A percentile compares a stretch with the other conserved stretches of the same genome.
These are phyloP conservation scores for Theristus sp. DNA, from an alignment of 2,888 invertebrate genomes.

Conservation along the genomic window DNA sequence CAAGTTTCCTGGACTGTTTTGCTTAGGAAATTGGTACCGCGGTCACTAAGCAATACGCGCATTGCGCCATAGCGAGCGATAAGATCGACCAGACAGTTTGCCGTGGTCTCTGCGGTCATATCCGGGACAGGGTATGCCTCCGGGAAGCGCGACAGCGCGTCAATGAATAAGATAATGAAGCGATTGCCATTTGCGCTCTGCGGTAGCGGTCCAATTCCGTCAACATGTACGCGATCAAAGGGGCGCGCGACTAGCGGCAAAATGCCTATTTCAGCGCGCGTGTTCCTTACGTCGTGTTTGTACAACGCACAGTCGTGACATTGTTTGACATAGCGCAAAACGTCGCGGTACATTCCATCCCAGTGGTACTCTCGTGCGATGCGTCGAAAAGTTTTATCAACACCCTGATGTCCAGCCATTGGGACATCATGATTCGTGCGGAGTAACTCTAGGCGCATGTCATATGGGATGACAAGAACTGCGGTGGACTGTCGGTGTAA, in stretches of 20 bases:
- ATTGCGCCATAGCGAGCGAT: not conserved
- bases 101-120: not conserved
- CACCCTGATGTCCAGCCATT: not conserved
- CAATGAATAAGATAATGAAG: not conserved
- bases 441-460: not conserved
- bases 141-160: not conserved
- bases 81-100: not conserved
- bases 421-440: not conserved
- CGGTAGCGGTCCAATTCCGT: not conserved
- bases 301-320: not conserved
- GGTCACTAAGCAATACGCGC: not conserved
- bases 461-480: not conserved
- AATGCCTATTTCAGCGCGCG: not conserved
- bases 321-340: not conserved
- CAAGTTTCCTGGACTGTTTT: not conserved
- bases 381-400: not conserved
- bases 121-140: not conserved
- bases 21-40: not conserved
- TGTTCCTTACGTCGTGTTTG: not conserved
- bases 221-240: not conserved
- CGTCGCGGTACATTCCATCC: not conserved
- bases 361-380: not conserved
- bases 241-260: not conserved
- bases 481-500: too few species aligned
- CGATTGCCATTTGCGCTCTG: too few species aligned